Base-by-base conservation (phyloP, 92 coral and sea anemone species). In the Porites lobata region DNA sequence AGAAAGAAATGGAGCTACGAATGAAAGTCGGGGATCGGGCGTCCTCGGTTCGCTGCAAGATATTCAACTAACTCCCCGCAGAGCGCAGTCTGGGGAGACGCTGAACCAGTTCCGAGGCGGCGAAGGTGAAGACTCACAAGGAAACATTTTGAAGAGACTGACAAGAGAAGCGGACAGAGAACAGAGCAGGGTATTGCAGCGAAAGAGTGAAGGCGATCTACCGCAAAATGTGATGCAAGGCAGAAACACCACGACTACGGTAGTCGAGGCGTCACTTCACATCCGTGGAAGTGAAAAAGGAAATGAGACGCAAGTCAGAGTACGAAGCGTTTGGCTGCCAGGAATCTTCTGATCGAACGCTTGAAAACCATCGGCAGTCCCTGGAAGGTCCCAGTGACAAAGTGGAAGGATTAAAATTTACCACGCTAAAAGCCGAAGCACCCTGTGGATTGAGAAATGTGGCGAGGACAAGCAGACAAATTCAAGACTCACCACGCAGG, bases 351-450 rank as follows among this genome's bases (percentile, higher is more conserved):
- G 15, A 95, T 93, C 32, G 98, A 95, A 76, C 88, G 96, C 26
- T 73, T 95, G 19, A 94, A 76, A 93, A 90, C 83, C 94, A 94
- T 24, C 65, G 93, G n/a, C 98, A 95, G 12, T 89, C 96, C 1
- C 76, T 91, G 50, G 92, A 90, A 26, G 86, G 92, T 38, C 47
- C 47, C 10, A 14, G 18, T 18, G 92, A 86, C 63, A 73, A 59
- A 6, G 91, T 93, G 21, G 98, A 95, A 29, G 98, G 20, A 73
- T 95, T 19, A 90, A 90, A 63, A 93, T 95, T 67, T 95, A 91
- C 83, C 98, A 95, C 79, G 94, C 96, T 11, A 95, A 95, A 77
- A 95, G 98, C 74, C 90, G 98, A 7, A 95, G 98, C 79, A 88
- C 8, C 98, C 98, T 4, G 94, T 85, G 29, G 98, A 91, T 19